These are phyloP conservation scores for Chrysodeixis includens DNA, from an alignment of 2,888 invertebrate genomes.

Conservation along the genomic window DNA sequence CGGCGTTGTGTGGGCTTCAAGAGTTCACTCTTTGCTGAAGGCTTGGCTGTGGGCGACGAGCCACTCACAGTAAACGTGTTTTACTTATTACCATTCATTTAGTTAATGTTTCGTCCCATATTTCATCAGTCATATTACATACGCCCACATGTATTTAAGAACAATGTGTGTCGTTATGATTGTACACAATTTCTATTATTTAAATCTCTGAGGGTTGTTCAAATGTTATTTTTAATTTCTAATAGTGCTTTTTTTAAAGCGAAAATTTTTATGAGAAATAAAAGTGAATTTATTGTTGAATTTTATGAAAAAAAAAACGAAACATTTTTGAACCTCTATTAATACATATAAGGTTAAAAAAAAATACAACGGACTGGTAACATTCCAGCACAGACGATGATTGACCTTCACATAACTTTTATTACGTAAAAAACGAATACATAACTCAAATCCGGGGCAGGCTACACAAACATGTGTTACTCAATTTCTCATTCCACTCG, in stretches of 20 bases:
- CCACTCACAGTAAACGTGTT: background rate
- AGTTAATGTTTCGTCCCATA: background rate
- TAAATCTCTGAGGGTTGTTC: too few relatives aligned
- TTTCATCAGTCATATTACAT: background rate
- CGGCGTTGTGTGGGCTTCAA: background rate
- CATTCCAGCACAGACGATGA: background rate
- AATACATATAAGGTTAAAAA: background rate
- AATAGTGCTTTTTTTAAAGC: too few relatives aligned
- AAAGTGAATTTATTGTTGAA: too few relatives aligned
- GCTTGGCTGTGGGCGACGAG: background rate
- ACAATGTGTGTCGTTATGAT: background rate
- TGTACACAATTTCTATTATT: too few relatives aligned
- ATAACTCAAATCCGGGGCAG: slow-evolving; percentile 5
- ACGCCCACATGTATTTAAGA: slow-evolving; percentile 3
- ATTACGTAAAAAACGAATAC: background rate
- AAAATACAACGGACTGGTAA: background rate
- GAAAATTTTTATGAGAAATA: too few relatives aligned
- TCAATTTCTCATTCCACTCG: slow-evolving; percentile 13
- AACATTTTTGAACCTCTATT: background rate
- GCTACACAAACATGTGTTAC: background rate
- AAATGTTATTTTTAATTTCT: too few relatives aligned
- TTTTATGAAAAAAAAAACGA: background rate
- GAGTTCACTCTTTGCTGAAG: background rate
- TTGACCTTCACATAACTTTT: background rate
- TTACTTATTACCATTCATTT: slow-evolving; percentile 1